Percentiles rank a stretch among this genome's conserved stretches.
Evolutionary conservation across 1,140 invertebrate genomes (phyloP).

Genomic region (Proctacanthus coquilletti): DNA sequence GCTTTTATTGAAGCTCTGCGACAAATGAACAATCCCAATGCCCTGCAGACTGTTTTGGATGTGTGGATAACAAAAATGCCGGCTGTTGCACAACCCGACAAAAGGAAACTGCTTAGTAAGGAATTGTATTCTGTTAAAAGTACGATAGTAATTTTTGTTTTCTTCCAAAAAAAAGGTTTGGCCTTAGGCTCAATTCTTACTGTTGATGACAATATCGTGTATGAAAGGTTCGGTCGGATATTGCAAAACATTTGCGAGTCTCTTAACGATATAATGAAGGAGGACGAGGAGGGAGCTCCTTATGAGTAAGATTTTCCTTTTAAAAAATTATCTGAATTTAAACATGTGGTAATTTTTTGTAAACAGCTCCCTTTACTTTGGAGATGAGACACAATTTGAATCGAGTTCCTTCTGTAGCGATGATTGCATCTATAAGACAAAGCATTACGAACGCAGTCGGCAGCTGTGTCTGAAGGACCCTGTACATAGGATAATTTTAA

Average conservation of each 20-base stretch:
- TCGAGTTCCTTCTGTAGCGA: slow-evolving; percentile 11
- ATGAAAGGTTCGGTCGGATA: slow-evolving; percentile 58
- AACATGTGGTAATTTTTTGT: slow-evolving; percentile 11
- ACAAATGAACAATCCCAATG: slow-evolving; percentile 37
- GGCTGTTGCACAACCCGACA: slow-evolving; percentile 56
- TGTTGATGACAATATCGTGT: slow-evolving; percentile 46
- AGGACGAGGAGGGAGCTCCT: slow-evolving; percentile 39
- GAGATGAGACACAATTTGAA: background rate
- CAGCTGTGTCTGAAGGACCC: slow-evolving; percentile 48
- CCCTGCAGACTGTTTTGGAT: slow-evolving; percentile 54
- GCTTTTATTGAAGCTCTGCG: slow-evolving; percentile 49
- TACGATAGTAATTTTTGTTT: background rate
- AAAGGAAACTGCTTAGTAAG: slow-evolving; percentile 59
- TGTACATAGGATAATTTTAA: slow-evolving; percentile 50
- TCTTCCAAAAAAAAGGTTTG: slow-evolving; percentile 39
- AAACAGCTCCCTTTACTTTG: too few relatives aligned
- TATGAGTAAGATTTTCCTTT: slow-evolving; percentile 3
- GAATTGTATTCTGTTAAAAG: slow-evolving; percentile 3
- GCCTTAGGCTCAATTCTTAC: slow-evolving; percentile 66
- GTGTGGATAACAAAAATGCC: slow-evolving; percentile 69
- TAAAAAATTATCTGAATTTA: slow-evolving; percentile 9
- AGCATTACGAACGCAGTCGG: slow-evolving; percentile 35
- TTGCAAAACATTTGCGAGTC: slow-evolving; percentile 66
- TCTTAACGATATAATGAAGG: slow-evolving; percentile 69
- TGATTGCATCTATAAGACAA: slow-evolving; percentile 22